These are phyloP conservation scores for Ophiothrix spiculata DNA, from an alignment of 35 echinoderm and acorn worm species.

Conservation along the genomic window DNA sequence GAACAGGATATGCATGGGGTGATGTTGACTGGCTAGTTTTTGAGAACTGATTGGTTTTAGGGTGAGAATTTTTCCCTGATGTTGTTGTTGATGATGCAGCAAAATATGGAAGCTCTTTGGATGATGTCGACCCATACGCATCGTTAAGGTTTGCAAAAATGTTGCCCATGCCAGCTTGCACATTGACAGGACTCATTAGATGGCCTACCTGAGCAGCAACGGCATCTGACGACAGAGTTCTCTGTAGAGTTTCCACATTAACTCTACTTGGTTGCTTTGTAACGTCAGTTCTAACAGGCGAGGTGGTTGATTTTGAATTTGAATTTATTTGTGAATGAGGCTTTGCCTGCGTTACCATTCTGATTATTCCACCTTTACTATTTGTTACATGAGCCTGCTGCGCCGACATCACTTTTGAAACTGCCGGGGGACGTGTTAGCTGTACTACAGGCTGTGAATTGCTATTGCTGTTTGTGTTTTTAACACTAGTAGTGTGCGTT, in stretches of 20 bases:
- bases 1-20: not conserved
- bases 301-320: not conserved
- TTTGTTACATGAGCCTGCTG: not conserved
- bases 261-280: not conserved
- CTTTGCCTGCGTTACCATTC: conserved; percentile 8
- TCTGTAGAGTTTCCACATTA: not conserved
- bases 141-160: not conserved
- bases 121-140: not conserved
- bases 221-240: not conserved
- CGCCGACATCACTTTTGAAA: conserved; percentile 8
- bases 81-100: not conserved
- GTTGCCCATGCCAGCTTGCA: not conserved
- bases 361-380: not conserved
- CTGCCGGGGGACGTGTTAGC: not conserved
- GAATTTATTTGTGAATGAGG: not conserved
- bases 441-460: conserved; percentile 13
- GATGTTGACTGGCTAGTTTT: not conserved
- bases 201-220: not conserved
- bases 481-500: no score
- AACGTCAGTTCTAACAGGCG: not conserved
- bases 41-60: not conserved
- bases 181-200: not conserved
- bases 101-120: conserved; percentile 5
- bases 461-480: no score
- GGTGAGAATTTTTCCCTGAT: not conserved